These are phyloP conservation scores for Cacatua alba DNA, from an alignment of 2,113 vertebrate genomes.

Conservation along the genomic window DNA sequence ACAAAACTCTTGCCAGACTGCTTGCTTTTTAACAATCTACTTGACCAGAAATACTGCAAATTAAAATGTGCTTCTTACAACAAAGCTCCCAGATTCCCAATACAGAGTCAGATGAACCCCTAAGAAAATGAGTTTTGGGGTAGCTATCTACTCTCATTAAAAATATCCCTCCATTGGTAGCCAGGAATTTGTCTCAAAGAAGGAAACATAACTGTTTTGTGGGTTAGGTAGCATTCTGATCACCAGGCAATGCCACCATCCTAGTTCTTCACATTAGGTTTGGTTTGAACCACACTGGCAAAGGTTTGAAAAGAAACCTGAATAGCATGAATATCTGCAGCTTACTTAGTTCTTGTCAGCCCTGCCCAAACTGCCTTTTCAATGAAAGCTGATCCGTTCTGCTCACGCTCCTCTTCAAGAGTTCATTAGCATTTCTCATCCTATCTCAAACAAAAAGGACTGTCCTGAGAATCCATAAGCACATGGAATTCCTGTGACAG, in stretches of 20 bases:
- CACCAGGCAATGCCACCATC: not conserved
- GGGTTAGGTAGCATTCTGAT: not conserved
- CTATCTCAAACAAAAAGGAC: not conserved
- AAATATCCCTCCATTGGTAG: not conserved
- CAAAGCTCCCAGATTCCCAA: not conserved
- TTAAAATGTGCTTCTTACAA: not conserved
- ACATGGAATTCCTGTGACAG: not conserved
- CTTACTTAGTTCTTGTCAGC: not conserved
- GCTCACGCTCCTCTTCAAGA: slow-evolving; percentile 33
- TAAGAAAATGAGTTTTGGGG: not conserved
- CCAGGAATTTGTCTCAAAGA: not conserved
- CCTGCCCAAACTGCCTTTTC: not conserved
- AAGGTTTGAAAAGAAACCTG: not conserved
- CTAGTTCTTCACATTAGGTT: not conserved
- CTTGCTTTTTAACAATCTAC: not conserved
- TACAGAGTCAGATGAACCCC: not conserved
- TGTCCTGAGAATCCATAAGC: not conserved
- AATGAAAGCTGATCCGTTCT: slow-evolving; percentile 56
- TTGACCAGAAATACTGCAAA: not conserved
- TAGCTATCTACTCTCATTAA: not conserved
- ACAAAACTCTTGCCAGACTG: not conserved
- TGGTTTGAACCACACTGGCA: not conserved
- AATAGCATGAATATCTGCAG: not conserved
- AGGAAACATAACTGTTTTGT: not conserved
- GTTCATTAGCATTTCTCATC: not conserved